Percentiles rank a stretch among this genome's conserved stretches.
phyloP scores from a whole-genome alignment of 2,113 vertebrate species.

The Astur gentilis region DNA sequence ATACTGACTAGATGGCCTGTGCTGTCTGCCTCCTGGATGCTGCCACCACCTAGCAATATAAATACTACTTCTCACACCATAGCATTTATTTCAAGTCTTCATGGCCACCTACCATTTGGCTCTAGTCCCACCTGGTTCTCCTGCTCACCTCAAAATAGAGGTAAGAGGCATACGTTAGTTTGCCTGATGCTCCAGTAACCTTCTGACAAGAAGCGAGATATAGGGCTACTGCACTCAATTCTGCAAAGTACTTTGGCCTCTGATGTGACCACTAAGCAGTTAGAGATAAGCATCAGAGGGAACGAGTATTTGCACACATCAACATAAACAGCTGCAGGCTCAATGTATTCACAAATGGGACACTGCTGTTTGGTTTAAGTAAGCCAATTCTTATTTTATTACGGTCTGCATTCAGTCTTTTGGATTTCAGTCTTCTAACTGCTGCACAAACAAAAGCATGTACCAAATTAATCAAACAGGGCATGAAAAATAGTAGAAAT shows the following conservation, averaged over 20 bases:
- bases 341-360: background rate
- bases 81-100: background rate
- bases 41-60: background rate
- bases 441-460: background rate
- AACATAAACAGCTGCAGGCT: background rate
- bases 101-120: background rate
- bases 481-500: background rate
- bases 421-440: background rate
- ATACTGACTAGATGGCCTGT: background rate
- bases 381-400: background rate
- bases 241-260: background rate
- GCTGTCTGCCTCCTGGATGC: background rate
- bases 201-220: background rate
- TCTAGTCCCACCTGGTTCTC: background rate
- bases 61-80: background rate
- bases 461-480: background rate
- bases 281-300: background rate
- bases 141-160: background rate
- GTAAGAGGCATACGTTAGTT: background rate
- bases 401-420: background rate
- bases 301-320: accelerated
- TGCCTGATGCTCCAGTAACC: background rate
- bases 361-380: background rate
- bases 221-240: background rate
- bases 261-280: background rate